Conservation (phyloP, 2,113 vertebrate genomes). For the Zapus hudsonius region DNA sequence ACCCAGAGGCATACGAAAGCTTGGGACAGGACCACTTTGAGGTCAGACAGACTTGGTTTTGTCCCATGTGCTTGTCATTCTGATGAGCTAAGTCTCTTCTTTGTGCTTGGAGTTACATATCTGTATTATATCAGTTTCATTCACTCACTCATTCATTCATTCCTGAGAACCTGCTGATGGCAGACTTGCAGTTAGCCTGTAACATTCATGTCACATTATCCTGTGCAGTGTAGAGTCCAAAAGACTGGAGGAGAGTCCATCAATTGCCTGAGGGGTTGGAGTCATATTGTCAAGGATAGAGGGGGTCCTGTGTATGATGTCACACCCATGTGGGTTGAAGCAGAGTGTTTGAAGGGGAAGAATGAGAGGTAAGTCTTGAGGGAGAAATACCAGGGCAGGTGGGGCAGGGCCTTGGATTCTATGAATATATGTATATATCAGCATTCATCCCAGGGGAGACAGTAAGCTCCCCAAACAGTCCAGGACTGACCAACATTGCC, state of each 20-base stretch:
- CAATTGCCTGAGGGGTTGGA: not conserved
- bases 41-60: conserved; percentile 1
- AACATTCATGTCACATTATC: not conserved
- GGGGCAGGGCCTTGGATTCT: not conserved
- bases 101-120: not conserved
- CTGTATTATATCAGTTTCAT: not conserved
- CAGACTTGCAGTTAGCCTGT: not conserved
- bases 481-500: too few relatives aligned
- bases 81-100: not conserved
- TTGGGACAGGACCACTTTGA: not conserved
- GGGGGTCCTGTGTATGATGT: not conserved
- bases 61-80: not conserved
- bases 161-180: not conserved
- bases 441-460: not conserved
- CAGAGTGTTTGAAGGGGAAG: not conserved
- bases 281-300: not conserved
- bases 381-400: not conserved
- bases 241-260: not conserved
- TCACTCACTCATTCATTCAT: not conserved
- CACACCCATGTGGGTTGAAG: not conserved
- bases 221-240: not conserved
- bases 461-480: not conserved
- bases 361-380: not conserved
- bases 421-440: too few relatives aligned
- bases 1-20: not conserved